Percentiles rank a stretch among this genome's conserved stretches.
These are phyloP conservation scores for Siniperca chuatsi DNA, from an alignment of 2,113 vertebrate genomes.

Conservation along the genomic window DNA sequence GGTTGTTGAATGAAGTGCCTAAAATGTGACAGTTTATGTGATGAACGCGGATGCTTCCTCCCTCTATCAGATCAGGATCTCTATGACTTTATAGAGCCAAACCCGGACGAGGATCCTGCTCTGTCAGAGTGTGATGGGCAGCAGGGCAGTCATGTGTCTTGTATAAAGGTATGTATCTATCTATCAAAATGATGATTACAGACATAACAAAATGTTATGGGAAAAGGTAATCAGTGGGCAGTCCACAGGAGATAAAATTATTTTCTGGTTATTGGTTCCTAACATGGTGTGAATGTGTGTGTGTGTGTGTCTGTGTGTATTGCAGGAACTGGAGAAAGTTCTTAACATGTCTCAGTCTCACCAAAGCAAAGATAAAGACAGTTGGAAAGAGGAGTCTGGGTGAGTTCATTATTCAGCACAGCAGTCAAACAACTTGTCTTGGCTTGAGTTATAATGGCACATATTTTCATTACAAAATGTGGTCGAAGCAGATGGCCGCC, in stretches of 20 bases:
- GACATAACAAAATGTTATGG: neutral
- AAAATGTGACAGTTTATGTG: slow-evolving; percentile 69
- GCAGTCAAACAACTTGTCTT: neutral
- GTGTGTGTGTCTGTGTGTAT: slow-evolving; percentile 50
- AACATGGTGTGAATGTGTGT: slow-evolving; percentile 27
- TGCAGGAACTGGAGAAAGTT: slow-evolving; percentile 90
- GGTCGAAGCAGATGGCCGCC: too few species aligned
- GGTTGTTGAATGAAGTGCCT: slow-evolving; percentile 77
- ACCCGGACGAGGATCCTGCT: slow-evolving; percentile 87
- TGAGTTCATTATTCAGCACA: slow-evolving; percentile 68
- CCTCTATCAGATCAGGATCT: slow-evolving; percentile 91
- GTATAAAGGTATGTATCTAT: slow-evolving; percentile 88
- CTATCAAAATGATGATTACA: neutral
- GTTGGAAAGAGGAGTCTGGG: slow-evolving; percentile 91
- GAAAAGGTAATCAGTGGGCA: neutral
- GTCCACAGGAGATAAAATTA: neutral
- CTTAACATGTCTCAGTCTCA: slow-evolving; percentile 90
- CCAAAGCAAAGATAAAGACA: slow-evolving; percentile 89
- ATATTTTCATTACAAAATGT: neutral
- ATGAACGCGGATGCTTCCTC: slow-evolving; percentile 79
- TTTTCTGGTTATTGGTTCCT: neutral
- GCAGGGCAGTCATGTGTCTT: slow-evolving; percentile 87
- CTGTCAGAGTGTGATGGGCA: slow-evolving; percentile 90
- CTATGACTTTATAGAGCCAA: slow-evolving; percentile 94
- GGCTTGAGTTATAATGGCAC: neutral